phyloP scores from a whole-genome alignment of 1,140 invertebrate species.

The Zaprionus inermis region DNA sequence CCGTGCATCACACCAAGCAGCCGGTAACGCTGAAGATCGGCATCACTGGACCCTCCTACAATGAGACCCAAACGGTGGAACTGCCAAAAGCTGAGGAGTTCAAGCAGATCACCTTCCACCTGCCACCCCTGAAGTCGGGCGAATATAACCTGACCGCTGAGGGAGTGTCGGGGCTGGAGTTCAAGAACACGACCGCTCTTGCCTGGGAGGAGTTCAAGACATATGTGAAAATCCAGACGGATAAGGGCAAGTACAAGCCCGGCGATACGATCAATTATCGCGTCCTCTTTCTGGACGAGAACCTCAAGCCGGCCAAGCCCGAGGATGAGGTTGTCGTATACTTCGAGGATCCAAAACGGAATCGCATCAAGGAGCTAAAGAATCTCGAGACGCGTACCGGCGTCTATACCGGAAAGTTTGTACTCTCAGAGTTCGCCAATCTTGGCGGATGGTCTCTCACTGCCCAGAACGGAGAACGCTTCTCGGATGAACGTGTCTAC shows the following conservation, averaged over 20 bases:
- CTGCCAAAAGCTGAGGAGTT: slow-evolving; percentile 88
- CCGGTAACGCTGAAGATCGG: slow-evolving; percentile 89
- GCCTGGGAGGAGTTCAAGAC: slow-evolving; percentile 91
- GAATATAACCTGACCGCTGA: slow-evolving; percentile 90
- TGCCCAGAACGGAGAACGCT: slow-evolving; percentile 53
- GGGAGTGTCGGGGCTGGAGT: slow-evolving; percentile 91
- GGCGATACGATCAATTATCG: slow-evolving; percentile 93
- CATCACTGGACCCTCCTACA: slow-evolving; percentile 89
- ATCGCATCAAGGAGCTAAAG: slow-evolving; percentile 90
- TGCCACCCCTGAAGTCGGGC: slow-evolving; percentile 91
- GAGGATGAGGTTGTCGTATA: slow-evolving; percentile 86
- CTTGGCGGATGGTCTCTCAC: slow-evolving; percentile 93
- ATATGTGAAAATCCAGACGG: slow-evolving; percentile 94
- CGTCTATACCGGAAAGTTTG: slow-evolving; percentile 89
- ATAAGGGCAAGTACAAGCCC: slow-evolving; percentile 97
- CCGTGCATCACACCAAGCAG: slow-evolving; percentile 86
- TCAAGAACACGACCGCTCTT: slow-evolving; percentile 96
- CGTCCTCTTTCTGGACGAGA: slow-evolving; percentile 91
- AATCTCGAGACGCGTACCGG: slow-evolving; percentile 89
- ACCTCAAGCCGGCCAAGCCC: slow-evolving; percentile 90
- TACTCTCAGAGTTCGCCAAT: slow-evolving; percentile 92
- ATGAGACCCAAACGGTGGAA: slow-evolving; percentile 88
- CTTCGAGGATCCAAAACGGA: slow-evolving; percentile 74
- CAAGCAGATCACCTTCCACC: slow-evolving; percentile 88
- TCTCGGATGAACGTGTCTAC: slow-evolving; percentile 51